Percentiles rank a stretch among this genome's conserved stretches.
Evolutionary conservation across 2,113 vertebrate genomes (phyloP).

Genomic region (Azemiops feae): DNA sequence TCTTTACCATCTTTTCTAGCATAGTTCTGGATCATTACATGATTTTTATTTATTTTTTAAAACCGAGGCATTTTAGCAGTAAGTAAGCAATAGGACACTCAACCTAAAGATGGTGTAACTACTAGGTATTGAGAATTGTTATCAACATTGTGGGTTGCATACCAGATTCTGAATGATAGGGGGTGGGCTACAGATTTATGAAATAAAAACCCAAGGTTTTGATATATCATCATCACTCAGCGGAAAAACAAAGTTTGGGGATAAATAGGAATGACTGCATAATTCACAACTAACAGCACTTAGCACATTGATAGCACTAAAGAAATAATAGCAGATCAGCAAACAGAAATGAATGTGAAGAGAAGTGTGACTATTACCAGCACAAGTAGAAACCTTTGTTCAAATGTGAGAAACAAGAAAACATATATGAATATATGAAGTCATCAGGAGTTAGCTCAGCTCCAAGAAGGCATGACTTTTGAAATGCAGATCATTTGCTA

Average conservation of each 20-base stretch:
- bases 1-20: slow-evolving; percentile 6
- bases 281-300: slow-evolving; percentile 26
- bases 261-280: background rate
- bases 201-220: slow-evolving; percentile 51
- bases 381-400: accelerated
- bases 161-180: slow-evolving; percentile 17
- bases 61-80: background rate
- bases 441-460: background rate
- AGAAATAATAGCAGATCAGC: background rate
- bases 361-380: slow-evolving; percentile 38
- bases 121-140: accelerated
- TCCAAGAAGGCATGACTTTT: background rate
- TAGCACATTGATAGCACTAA: background rate
- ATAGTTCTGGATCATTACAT: background rate
- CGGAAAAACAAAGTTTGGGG: background rate
- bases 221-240: background rate
- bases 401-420: background rate
- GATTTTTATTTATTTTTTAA: background rate
- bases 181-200: slow-evolving; percentile 37
- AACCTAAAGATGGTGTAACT: background rate
- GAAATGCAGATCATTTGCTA: background rate
- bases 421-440: background rate
- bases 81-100: slow-evolving; percentile 14
- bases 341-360: background rate
- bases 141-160: slow-evolving; percentile 26